phyloP scores from a whole-genome alignment of 2,888 invertebrate genomes.

The Eupelmus urozonus region DNA sequence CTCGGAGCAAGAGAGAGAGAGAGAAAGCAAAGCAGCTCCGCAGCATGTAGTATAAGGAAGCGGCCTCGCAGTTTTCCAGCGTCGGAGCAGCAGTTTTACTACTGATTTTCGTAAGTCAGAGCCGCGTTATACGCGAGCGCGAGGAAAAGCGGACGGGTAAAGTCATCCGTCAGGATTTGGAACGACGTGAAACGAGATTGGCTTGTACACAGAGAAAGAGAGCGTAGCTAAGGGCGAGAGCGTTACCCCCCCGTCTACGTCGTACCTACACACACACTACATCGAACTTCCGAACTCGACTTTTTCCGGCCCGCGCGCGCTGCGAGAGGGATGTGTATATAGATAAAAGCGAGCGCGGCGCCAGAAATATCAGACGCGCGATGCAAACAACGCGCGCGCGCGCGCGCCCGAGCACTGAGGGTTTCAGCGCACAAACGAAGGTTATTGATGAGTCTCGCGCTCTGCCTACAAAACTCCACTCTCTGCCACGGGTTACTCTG shows the following conservation, averaged over 20 bases:
- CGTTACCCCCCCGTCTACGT: not conserved
- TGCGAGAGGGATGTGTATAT: not conserved
- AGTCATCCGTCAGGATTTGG: conserved; percentile 68
- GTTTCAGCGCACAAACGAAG: conserved; percentile 39
- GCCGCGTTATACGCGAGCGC: conserved; percentile 32
- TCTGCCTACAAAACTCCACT: conserved; percentile 4
- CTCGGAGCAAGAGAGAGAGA: not conserved
- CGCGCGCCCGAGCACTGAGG: not conserved
- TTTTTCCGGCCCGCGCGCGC: conserved; percentile 12
- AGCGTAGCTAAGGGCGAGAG: not conserved
- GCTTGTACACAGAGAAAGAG: conserved; percentile 61
- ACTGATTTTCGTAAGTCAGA: conserved; percentile 51
- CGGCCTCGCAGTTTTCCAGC: not conserved
- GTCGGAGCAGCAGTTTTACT: conserved; percentile 27
- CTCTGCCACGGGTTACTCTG: not conserved
- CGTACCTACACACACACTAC: conserved; percentile 11
- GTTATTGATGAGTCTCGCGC: conserved; percentile 39
- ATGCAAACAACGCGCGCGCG: conserved; percentile 22
- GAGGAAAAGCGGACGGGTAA: conserved; percentile 33
- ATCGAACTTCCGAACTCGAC: conserved; percentile 43
- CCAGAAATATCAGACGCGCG: conserved; percentile 46
- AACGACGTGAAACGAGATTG: conserved; percentile 66
- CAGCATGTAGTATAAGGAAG: too few species aligned
- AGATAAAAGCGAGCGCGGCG: conserved; percentile 31
- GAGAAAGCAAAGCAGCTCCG: too few species aligned